Base-by-base conservation (phyloP, 2,888 invertebrate species). In the Andrena bucephala region DNA sequence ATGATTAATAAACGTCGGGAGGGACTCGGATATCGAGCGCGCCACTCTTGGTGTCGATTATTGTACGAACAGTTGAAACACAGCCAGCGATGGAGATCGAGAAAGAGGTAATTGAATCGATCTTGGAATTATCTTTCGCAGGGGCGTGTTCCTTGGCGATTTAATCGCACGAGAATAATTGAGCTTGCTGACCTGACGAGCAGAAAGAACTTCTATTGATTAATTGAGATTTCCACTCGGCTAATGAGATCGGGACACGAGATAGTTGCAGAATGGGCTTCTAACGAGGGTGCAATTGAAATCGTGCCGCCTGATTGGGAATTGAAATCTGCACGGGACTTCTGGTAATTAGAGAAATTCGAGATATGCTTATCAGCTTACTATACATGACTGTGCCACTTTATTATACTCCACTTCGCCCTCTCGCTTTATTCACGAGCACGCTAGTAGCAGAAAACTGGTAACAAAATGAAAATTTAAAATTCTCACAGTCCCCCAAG, bases 81-180 rank as follows among this genome's bases (percentile, higher is more conserved):
- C 52, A 70, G 68, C 31, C 57, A 71, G 31, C 10, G 24, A 13
- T 50, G 63, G 81, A 83, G 84, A 87, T 83, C 79, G 79, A 74
- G 76, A 63, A 75, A 63, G 60, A 72, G 76, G 79, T 85, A 85
- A 88, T 84, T 84, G 85, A 85, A 87, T 83, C 81, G 81, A 75
- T 78, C 73, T 36, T 29, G 57, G 73, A 67, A 80, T 80, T 59
- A 69, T 62, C 33, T 50, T 67, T 36, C 31, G 36, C 77, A 20
- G 42, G 31, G 68, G 69, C 73, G 67, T 81, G 54, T 54, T 16
- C 71, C 57, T 0, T 33, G 54, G 63, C 36, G 78, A 78, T 79
- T 75, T 70, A 70, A 79, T 74, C 75, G 75, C 29, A 20, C 50
- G 59, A 52, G 57, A 59, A 79, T 75, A 77, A 77, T 77, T 57